These are phyloP conservation scores for Ciconia nigra DNA, from an alignment of 2,797 vertebrate species.

Conservation along the genomic window DNA sequence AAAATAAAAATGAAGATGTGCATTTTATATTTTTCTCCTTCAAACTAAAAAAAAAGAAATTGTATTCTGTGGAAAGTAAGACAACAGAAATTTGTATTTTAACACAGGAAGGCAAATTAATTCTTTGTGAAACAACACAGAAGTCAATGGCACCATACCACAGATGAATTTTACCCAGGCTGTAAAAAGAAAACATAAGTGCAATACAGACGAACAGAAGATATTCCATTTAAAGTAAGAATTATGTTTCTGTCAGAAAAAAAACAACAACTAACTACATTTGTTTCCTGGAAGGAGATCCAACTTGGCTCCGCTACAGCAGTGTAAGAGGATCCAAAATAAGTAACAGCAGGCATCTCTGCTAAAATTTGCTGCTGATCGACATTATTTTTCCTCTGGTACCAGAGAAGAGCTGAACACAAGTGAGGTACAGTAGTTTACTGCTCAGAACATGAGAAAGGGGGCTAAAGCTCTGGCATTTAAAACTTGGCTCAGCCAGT, in stretches of 20 bases:
- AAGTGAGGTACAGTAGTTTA: neutral
- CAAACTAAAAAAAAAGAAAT: neutral
- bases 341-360: constrained; percentile 42
- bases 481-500: neutral
- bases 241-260: constrained; percentile 38
- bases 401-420: neutral
- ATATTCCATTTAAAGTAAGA: constrained; percentile 41
- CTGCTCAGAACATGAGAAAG: neutral
- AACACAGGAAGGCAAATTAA: constrained; percentile 29
- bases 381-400: constrained; percentile 31
- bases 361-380: constrained; percentile 23
- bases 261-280: constrained; percentile 31
- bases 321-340: constrained; percentile 31
- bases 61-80: neutral
- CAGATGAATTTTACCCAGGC: neutral
- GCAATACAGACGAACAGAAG: constrained; percentile 26
- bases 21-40: neutral
- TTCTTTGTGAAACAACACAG: constrained; percentile 49
- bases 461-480: neutral
- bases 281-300: constrained; percentile 55
- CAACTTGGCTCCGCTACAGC: constrained; percentile 6
- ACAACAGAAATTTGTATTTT: constrained; percentile 21
- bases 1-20: constrained; percentile 1
- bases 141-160: constrained; percentile 22
- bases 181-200: constrained; percentile 40